A percentile compares a stretch with the other conserved stretches of the same genome.
These are phyloP conservation scores for Formicarius rufipectus DNA, from an alignment of 2,113 vertebrate species.

Conservation along the genomic window DNA sequence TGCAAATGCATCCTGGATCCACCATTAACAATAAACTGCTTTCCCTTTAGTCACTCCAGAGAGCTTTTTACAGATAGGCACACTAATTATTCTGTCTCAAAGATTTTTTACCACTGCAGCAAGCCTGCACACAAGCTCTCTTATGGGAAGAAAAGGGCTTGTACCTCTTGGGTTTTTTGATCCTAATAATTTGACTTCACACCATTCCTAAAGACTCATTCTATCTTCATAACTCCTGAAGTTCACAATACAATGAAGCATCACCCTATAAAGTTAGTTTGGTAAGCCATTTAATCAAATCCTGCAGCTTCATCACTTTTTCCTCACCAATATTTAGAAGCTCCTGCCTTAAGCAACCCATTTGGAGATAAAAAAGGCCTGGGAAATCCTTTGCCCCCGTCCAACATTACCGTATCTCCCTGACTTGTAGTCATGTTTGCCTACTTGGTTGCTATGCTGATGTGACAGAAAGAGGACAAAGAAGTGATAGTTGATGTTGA, in stretches of 20 bases:
- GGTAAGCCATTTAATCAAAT: not conserved
- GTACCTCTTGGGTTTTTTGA: not conserved
- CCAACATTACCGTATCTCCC: not conserved
- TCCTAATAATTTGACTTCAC: not conserved
- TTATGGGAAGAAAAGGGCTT: not conserved
- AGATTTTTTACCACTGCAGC: not conserved
- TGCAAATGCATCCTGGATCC: not conserved
- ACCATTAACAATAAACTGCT: not conserved
- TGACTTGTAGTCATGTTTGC: not conserved
- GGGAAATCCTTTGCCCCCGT: not conserved
- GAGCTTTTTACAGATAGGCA: not conserved
- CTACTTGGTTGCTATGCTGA: not conserved
- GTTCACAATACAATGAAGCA: not conserved
- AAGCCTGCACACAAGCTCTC: not conserved
- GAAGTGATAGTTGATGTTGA: not conserved
- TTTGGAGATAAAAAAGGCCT: not conserved
- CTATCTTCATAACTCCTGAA: not conserved
- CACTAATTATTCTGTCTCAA: not conserved
- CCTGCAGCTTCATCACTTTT: not conserved
- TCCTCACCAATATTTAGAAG: not conserved
- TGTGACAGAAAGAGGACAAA: constrained; percentile 42
- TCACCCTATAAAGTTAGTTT: not conserved
- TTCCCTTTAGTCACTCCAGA: not conserved
- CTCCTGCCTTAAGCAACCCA: not conserved
- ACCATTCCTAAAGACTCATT: not conserved